Percentiles rank a stretch among this genome's conserved stretches.
Conservation (phyloP, 2,797 vertebrate species). For the Phalanger gymnotis region DNA sequence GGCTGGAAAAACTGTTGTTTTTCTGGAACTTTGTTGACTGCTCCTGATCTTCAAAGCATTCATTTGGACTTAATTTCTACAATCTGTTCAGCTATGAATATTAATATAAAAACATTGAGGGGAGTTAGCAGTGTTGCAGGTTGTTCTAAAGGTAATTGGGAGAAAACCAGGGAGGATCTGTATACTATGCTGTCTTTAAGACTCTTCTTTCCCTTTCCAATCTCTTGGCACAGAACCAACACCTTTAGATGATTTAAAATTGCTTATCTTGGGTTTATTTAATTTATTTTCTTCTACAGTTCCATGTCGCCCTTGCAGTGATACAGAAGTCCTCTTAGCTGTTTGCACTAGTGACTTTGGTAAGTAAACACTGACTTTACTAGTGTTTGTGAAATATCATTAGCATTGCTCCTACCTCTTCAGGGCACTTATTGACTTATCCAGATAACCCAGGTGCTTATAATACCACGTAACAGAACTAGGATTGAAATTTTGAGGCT, state of each 20-base stretch:
- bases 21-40: background rate
- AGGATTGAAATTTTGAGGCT: background rate
- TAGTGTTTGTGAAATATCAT: background rate
- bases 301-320: slow-evolving; percentile 95
- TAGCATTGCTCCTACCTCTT: background rate
- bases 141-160: background rate
- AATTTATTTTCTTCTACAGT: slow-evolving; percentile 83
- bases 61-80: background rate
- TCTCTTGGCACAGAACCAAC: background rate
- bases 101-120: background rate
- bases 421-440: background rate
- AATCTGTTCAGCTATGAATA: background rate
- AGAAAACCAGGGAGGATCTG: background rate
- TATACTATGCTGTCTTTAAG: background rate
- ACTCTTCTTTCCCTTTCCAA: background rate
- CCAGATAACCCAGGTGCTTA: background rate
- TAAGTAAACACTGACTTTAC: slow-evolving; percentile 83
- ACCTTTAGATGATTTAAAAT: background rate
- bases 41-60: background rate
- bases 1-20: background rate
- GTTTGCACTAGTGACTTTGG: slow-evolving; percentile 98
- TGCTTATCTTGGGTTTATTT: background rate
- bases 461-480: background rate
- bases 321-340: slow-evolving; percentile 93
- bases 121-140: background rate